Evolutionary conservation across 1,140 invertebrate species (phyloP), one percentile per base, ranked within the genome.

Genomic region (Catajapyx aquilonaris): DNA sequence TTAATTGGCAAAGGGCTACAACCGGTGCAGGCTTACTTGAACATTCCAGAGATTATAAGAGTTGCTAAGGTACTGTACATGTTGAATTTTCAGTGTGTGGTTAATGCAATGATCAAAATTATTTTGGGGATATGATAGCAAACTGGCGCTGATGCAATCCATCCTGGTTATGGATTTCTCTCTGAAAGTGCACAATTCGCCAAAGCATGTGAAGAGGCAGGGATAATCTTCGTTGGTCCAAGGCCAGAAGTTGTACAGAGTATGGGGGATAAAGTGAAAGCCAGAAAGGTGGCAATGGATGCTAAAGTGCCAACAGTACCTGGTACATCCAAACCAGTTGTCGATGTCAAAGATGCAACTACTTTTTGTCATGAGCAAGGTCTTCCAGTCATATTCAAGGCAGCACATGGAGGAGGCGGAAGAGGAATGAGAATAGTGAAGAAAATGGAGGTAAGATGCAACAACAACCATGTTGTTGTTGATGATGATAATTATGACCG

Each of bases 341-440:
- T 70, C 0, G 72, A 74, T 5, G 70, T 81, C 34, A 79, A 90
- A 32, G 88, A 95, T 57, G 94, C 93, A 0, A 48, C 74, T 28
- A 73, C 81, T 30, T 99, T 99, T 61, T 93, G 87, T 53, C 65
- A 77, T 37, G 75, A 90, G 55, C 77, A 96, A 56, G 90, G 93
- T 5, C 64, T 96, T 31, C 95, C 95, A 4, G 87, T 98, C 21
- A 99, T 99, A 48, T 90, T 99, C 48, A 98, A 99, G 65, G 95
- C 95, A 17, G 94, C 94, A 0, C 97, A 79, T 57, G 95, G 95
- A 41, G 95, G 95, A 41, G 95, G 95, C 37, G 95, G 95, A 10
- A 66, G 93, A 51, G 95, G 94, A 19, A 99, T 99, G 93, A 67
- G 95, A 41, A 88, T 96, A 1, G 91, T 99, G 0, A 71, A 69